Evolutionary conservation across 2,888 invertebrate species (phyloP), one percentile per base, ranked within the genome.

Genomic region (Argynnis bischoffii): DNA sequence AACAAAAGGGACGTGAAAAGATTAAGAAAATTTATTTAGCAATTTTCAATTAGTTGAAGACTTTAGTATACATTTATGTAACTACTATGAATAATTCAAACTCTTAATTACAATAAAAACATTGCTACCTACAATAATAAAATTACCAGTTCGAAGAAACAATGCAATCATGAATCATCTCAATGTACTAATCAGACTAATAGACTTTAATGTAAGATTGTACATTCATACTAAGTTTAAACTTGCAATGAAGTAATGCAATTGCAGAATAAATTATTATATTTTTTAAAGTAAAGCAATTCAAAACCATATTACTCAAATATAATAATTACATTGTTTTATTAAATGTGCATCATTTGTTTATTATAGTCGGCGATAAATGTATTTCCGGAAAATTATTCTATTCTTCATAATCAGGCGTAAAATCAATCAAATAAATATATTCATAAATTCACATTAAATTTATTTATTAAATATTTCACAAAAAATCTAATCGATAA

Each of bases 401-500:
- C 26, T 31, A 13, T 48, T 26, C 11, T 16, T 59, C n/a, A 48
- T 26, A 15, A 53, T 21, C 15, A 47, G 21, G n/a, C 1, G 6
- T n/a, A 31, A 55, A 26, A 15, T 53, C 13, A 47, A 57, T 21
- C 21, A 21, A 21, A 56, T 21, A 18, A 56, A 16, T 14, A 47
- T 57, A 47, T 15, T n/a, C 26, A 48, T 5, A 47, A 8, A 48
- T n/a, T 48, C 6, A 8, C 35, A 35, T 35, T 35, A 6, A 6
- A 31, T 35, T 35, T 77, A 78, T 78, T 71, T 75, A 72, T 66
- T 64, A 64, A 63, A 64, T 65, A 64, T 69, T 73, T 69, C 76
- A 74, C 69, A 56, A 56, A 69, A 56, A 74, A 76, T 76, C 72
- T 76, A 75, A 81, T 78, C 77, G 46, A 66, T 64, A 61, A 74